Conservation (phyloP, 37 sponge, comb jelly and placozoan genomes). For the Oscarella lobularis region DNA sequence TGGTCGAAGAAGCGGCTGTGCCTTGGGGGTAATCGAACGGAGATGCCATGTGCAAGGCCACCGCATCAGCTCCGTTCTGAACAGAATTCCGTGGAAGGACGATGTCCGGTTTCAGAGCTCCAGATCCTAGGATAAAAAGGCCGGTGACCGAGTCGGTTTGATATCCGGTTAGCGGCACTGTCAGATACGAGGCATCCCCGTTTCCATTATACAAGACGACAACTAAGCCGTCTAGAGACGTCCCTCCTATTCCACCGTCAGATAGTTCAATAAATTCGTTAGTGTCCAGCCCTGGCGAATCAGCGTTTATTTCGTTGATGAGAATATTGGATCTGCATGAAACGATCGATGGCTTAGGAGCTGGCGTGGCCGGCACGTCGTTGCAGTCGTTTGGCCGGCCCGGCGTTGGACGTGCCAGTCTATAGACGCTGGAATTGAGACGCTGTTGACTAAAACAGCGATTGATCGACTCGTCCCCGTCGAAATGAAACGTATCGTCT, state of each 20-base stretch:
- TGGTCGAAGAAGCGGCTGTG: not conserved
- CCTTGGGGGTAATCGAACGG: not conserved
- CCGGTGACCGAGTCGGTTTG: not conserved
- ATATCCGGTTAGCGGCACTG: not conserved
- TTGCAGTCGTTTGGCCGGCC: not conserved
- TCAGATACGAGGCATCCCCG: not conserved
- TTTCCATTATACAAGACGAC: conserved; percentile 3
- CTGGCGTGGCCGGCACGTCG: not conserved
- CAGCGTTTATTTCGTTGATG: conserved; percentile 5
- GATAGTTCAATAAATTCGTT: not conserved
- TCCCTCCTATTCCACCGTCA: not conserved
- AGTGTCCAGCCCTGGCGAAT: not conserved
- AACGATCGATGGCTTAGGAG: not conserved
- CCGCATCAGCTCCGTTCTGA: not conserved
- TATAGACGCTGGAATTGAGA: not conserved
- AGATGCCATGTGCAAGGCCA: not conserved
- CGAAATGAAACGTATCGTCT: not conserved
- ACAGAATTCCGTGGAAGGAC: not conserved
- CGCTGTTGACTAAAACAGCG: not conserved
- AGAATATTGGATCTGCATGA: not conserved
- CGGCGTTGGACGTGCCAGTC: not conserved
- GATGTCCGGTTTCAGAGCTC: not conserved
- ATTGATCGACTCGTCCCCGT: not conserved
- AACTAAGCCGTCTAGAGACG: not conserved
- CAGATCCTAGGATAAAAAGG: not conserved